Conservation (phyloP, 2,888 invertebrate genomes). For the Luperina testacea region DNA sequence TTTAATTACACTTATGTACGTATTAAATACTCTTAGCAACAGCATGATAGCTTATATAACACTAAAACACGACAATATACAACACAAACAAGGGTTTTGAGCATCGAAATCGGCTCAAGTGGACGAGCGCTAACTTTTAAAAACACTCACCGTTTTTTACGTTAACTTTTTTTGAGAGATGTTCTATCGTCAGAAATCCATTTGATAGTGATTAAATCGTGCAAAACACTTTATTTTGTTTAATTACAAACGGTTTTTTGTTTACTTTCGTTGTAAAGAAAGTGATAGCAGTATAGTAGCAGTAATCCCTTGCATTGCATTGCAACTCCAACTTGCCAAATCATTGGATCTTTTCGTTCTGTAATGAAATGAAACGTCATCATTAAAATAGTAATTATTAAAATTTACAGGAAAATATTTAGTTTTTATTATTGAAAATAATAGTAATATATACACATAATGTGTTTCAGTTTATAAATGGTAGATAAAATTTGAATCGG, state of each 20-base stretch:
- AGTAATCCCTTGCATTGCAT: constrained; percentile 64
- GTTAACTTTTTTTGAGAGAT: constrained; percentile 39
- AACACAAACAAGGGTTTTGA: constrained; percentile 74
- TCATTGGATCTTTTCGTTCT: constrained; percentile 72
- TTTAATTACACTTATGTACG: constrained; percentile 72
- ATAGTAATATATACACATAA: too few species aligned
- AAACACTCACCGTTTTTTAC: constrained; percentile 68
- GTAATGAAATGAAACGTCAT: constrained; percentile 56
- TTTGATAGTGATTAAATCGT: constrained; percentile 27
- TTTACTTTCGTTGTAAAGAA: constrained; percentile 65
- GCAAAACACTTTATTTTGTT: constrained; percentile 15
- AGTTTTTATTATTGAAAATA: background rate
- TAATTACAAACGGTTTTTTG: constrained; percentile 44
- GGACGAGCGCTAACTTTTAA: constrained; percentile 73
- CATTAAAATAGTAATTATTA: background rate
- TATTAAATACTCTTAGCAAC: constrained; percentile 74
- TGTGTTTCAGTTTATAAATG: background rate
- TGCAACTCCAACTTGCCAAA: constrained; percentile 77
- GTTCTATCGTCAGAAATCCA: constrained; percentile 36
- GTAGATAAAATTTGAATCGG: background rate
- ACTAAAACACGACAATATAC: constrained; percentile 73
- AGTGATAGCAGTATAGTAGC: constrained; percentile 35
- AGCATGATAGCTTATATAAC: constrained; percentile 83
- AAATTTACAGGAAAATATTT: rapidly evolving
- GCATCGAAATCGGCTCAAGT: constrained; percentile 44